Percentiles rank a stretch among this genome's conserved stretches.
Conservation (phyloP, 2,888 invertebrate species). For the Teinopalpus imperialis region DNA sequence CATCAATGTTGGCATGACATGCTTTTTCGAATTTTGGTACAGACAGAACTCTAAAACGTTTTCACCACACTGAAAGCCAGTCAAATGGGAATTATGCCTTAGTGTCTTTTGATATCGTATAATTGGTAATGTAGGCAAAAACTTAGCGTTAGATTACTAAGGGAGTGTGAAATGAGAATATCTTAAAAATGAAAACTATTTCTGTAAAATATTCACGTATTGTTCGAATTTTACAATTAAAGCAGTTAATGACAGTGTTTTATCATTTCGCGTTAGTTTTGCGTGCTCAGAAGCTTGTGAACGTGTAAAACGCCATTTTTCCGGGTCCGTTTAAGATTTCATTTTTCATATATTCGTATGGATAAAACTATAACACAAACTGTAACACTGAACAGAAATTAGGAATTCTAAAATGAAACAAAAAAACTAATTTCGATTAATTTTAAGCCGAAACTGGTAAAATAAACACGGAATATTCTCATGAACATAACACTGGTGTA, state of each 20-base stretch:
- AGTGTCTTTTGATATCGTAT: background rate
- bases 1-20: slow-evolving; percentile 67
- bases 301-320: slow-evolving; percentile 17
- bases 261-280: slow-evolving; percentile 22
- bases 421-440: too few species aligned
- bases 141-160: background rate
- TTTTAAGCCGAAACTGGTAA: too few species aligned
- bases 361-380: too few species aligned
- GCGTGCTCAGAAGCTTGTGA: slow-evolving; percentile 22
- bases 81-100: slow-evolving; percentile 23
- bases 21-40: slow-evolving; percentile 43
- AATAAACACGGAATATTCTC: too few species aligned
- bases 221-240: too few species aligned
- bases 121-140: background rate
- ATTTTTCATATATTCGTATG: too few species aligned
- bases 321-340: too few species aligned
- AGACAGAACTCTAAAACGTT: slow-evolving; percentile 1
- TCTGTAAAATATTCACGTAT: background rate
- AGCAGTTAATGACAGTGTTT: too few species aligned
- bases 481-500: too few species aligned
- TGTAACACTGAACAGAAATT: too few species aligned
- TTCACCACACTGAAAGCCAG: slow-evolving; percentile 22
- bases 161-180: background rate
- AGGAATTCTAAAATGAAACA: too few species aligned
- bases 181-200: background rate